Base-by-base conservation (phyloP, 2,797 vertebrate genomes). In the Fistularia tabacaria region DNA sequence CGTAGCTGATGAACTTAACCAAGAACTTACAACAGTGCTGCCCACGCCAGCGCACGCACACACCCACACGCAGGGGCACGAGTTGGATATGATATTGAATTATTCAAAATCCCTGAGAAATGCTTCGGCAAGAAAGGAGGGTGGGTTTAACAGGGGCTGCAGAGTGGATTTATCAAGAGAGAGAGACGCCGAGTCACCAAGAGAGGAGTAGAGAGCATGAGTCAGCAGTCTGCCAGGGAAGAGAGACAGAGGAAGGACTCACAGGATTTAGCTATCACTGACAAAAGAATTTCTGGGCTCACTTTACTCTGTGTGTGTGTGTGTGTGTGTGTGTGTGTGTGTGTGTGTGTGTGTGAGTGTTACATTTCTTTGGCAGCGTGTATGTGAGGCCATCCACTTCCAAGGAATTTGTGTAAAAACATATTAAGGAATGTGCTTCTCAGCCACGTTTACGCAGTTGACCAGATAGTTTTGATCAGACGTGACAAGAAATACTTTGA, bases 171-270 rank as follows among this genome's bases (percentile, higher is more conserved):
- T 57, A 46, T 44, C 45, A 47, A 57, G 36, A 54, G 10, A 43
- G 25, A 51, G 10, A 55, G 38, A 41, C 37, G 14, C 3, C 44
- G 6, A 9, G 15, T 52, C 6, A 1, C 13, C 8, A 9, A 38
- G 48, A 45, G 57, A 45, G 41, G 13, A 36, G 54, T 10, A 52
- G n/a, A 71, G 51, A 51, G 53, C 57, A 57, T 72, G 73, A 80
- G 50, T 78, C 80, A 83, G 74, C 77, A 59, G 60, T 73, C 53
- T 73, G 69, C 51, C 64, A 70, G 53, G 59, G 54, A 64, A 13
- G 66, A 71, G 60, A 73, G 46, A 74, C 61, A 70, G 68, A 71
- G 47, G 42, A 59, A 70, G n/a, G 58, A 44, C 60, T 75, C 59
- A 53, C 46, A 66, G 69, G 75, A 68, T 76, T 78, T 69, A 54